Conservation (phyloP, 2,113 vertebrate genomes). For the Menidia beryllina region DNA sequence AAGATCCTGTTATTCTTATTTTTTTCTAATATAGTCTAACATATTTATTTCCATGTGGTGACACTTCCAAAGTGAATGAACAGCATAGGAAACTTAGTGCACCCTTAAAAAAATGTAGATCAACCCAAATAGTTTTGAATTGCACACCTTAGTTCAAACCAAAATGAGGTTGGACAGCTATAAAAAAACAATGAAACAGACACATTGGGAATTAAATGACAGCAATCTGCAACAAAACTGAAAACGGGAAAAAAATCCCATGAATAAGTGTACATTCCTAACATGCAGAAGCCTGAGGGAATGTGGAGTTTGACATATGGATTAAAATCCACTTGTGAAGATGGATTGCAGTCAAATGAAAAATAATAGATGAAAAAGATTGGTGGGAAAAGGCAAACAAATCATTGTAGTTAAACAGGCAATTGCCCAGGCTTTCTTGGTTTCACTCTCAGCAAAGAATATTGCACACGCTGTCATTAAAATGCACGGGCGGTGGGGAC, state of each 20-base stretch:
- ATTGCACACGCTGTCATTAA: constrained; percentile 46
- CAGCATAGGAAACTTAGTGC: constrained; percentile 24
- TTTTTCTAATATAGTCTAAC: not conserved
- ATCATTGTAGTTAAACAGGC: constrained; percentile 28
- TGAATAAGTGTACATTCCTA: constrained; percentile 14
- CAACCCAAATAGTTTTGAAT: constrained; percentile 44
- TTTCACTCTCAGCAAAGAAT: constrained; percentile 32
- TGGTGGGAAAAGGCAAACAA: constrained; percentile 7
- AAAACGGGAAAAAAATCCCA: constrained; percentile 15
- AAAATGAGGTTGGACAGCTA: constrained; percentile 57
- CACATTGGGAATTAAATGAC: constrained; percentile 38
- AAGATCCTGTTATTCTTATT: constrained; percentile 1
- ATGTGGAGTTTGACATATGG: not conserved
- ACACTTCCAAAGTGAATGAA: not conserved
- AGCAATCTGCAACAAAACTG: constrained; percentile 32
- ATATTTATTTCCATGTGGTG: constrained; percentile 11
- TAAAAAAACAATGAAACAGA: constrained; percentile 27
- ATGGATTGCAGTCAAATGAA: constrained; percentile 18
- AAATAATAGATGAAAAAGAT: constrained; percentile 8
- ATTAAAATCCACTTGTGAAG: constrained; percentile 11
- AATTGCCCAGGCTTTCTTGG: constrained; percentile 26
- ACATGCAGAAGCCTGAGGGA: not conserved
- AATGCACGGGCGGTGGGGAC: constrained; percentile 23
- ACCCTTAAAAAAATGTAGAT: constrained; percentile 42
- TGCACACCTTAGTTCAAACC: constrained; percentile 50